Evolutionary conservation across 2,113 vertebrate genomes (phyloP).

Genomic region (Damaliscus lunatus): DNA sequence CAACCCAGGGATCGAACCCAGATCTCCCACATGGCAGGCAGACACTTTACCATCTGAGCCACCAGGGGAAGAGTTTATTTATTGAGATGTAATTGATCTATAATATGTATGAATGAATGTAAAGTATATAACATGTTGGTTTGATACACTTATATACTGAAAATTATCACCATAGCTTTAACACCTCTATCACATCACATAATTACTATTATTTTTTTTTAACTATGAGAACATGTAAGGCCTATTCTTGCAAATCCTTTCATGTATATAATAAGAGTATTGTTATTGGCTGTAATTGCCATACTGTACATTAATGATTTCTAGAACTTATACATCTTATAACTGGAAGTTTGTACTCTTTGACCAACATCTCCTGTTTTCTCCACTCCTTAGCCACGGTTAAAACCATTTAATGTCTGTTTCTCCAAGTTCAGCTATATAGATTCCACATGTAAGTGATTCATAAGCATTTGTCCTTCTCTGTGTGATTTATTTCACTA

Average conservation of each 20-base stretch:
- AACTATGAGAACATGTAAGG: not conserved
- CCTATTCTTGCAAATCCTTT: not conserved
- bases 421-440: not conserved
- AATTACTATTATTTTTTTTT: not conserved
- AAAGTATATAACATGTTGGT: not conserved
- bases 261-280: not conserved
- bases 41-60: not conserved
- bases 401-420: not conserved
- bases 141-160: not conserved
- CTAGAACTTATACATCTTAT: not conserved
- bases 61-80: not conserved
- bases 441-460: not conserved
- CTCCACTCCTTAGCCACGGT: not conserved
- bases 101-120: not conserved
- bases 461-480: not conserved
- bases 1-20: not conserved
- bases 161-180: not conserved
- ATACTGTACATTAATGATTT: not conserved
- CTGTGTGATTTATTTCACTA: not conserved
- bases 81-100: not conserved
- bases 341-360: not conserved
- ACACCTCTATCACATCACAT: not conserved
- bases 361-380: not conserved
- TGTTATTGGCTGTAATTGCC: not conserved
- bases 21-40: not conserved